Evolutionary conservation across 2,113 vertebrate species (phyloP).

Genomic region (Nematolebias whitei): DNA sequence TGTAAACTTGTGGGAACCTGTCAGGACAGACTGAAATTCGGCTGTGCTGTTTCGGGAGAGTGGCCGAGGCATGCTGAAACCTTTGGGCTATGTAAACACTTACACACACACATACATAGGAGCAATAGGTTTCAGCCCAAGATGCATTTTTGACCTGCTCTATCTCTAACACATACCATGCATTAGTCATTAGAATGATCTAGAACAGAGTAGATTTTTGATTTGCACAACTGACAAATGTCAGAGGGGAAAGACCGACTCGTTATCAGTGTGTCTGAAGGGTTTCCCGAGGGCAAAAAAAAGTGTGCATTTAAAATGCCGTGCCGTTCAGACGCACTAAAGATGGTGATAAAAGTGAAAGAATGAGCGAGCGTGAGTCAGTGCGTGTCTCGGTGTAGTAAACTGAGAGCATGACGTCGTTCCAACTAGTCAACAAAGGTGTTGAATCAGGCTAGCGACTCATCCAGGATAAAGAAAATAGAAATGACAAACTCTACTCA

Average conservation of each 20-base stretch:
- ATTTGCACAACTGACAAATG: neutral
- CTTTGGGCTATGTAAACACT: conserved; percentile 70
- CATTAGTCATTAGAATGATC: conserved; percentile 9
- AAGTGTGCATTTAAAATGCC: too few relatives aligned
- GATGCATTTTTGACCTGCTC: conserved; percentile 25
- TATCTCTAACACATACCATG: conserved; percentile 4
- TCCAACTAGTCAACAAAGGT: neutral
- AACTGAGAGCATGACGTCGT: conserved; percentile 27
- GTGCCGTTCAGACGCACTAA: neutral
- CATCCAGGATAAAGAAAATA: neutral
- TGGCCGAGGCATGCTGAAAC: conserved; percentile 59
- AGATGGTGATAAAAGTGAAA: conserved; percentile 23
- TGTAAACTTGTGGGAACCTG: conserved; percentile 69
- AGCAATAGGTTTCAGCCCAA: conserved; percentile 39
- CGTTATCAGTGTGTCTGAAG: conserved; percentile 18
- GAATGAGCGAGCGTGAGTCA: conserved; percentile 2
- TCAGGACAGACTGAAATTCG: conserved; percentile 48
- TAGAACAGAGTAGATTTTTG: neutral
- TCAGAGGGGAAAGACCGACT: neutral
- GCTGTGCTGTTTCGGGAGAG: conserved; percentile 56
- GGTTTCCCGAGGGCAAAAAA: neutral
- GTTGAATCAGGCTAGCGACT: conserved; percentile 10
- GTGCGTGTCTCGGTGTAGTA: neutral
- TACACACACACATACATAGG: conserved; percentile 2
- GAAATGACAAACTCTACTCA: neutral